These are phyloP conservation scores for Crocallis elinguaria DNA, from an alignment of 2,888 invertebrate species.

Conservation along the genomic window DNA sequence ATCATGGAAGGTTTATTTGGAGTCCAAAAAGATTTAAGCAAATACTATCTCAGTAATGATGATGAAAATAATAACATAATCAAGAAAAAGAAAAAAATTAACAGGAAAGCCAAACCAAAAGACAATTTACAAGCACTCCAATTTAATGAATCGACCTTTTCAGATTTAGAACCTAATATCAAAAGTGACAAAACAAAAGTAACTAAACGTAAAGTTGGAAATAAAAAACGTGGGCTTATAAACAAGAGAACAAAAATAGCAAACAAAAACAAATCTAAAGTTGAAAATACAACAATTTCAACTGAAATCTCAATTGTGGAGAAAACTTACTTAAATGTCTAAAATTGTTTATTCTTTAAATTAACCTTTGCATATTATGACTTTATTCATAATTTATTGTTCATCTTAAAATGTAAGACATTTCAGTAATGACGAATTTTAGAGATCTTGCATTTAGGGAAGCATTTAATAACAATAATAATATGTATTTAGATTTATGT, in stretches of 20 bases:
- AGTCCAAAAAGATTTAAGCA: constrained; percentile 54
- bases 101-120: constrained; percentile 19
- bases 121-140: not conserved
- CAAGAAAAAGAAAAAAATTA: constrained; percentile 38
- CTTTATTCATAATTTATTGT: not conserved
- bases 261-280: not conserved
- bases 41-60: constrained; percentile 41
- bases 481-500: constrained; percentile 18
- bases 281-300: not conserved
- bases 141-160: not conserved
- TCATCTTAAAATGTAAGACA: not conserved
- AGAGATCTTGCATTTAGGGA: constrained; percentile 47
- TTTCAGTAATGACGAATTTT: no score
- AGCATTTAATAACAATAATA: constrained; percentile 46
- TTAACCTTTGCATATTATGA: no score
- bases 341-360: no score
- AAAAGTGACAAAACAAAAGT: not conserved
- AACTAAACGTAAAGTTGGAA: not conserved
- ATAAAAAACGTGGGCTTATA: not conserved
- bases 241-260: constrained; percentile 31
- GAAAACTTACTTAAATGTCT: no score
- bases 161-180: not conserved
- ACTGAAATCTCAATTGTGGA: not conserved
- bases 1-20: constrained; percentile 64
- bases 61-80: constrained; percentile 37